Conservation (phyloP, 2,113 vertebrate species). For the Phylloscopus trochilus region DNA sequence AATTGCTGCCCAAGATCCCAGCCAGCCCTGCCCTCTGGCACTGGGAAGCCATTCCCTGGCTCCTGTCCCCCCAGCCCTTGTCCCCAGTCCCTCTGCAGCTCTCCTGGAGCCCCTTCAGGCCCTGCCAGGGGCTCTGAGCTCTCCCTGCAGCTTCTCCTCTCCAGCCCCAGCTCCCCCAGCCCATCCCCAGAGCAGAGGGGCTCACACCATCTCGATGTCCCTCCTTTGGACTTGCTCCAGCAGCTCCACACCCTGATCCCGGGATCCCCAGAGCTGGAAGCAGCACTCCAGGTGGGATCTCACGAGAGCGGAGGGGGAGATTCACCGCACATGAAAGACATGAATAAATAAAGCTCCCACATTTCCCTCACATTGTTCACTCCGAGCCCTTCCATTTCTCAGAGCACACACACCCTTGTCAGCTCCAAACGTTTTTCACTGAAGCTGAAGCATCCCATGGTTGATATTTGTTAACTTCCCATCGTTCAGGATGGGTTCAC, state of each 20-base stretch:
- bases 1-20: not conserved
- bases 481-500: not conserved
- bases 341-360: not conserved
- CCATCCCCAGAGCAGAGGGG: not conserved
- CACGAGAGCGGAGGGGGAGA: not conserved
- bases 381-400: not conserved
- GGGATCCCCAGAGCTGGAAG: not conserved
- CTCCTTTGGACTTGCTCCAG: not conserved
- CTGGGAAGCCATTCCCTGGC: accelerated
- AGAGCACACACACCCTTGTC: not conserved
- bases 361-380: not conserved
- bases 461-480: not conserved
- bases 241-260: not conserved
- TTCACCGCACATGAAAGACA: not conserved
- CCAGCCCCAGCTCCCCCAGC: not conserved
- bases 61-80: accelerated
- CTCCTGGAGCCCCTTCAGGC: not conserved
- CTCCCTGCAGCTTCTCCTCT: not conserved
- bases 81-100: not conserved
- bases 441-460: not conserved
- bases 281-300: not conserved
- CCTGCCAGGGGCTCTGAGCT: not conserved
- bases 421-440: not conserved
- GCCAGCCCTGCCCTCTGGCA: accelerated
- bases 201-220: not conserved